A percentile compares a stretch with the other conserved stretches of the same genome.
Conservation (phyloP, 2,888 invertebrate genomes). For the Dione vanillae region DNA sequence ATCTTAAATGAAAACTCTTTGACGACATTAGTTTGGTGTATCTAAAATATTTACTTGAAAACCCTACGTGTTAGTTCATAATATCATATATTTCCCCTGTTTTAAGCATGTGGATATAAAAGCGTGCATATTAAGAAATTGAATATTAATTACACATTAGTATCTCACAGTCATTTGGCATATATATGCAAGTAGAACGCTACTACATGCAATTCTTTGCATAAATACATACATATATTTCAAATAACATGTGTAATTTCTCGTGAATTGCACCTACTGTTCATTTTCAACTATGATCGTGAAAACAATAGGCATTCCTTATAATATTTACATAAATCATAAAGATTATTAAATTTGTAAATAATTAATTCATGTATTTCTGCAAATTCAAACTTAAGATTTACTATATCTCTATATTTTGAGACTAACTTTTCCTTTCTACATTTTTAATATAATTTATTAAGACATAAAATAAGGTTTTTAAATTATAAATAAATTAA, state of each 20-base stretch:
- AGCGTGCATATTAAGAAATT: slow-evolving; percentile 5
- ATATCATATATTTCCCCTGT: background rate
- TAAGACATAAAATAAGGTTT: too few relatives aligned
- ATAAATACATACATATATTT: slow-evolving; percentile 46
- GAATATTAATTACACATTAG: slow-evolving; percentile 35
- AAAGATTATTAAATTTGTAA: too few relatives aligned
- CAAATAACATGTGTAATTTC: slow-evolving; percentile 34
- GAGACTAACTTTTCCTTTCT: too few relatives aligned
- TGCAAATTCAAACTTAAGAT: too few relatives aligned
- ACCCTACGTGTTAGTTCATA: background rate
- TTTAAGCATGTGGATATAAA: background rate
- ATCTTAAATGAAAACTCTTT: too few relatives aligned
- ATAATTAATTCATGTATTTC: too few relatives aligned
- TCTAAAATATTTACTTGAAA: too few relatives aligned
- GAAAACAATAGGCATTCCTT: background rate
- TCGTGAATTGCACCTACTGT: slow-evolving; percentile 11
- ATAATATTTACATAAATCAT: too few relatives aligned
- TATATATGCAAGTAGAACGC: slow-evolving; percentile 34
- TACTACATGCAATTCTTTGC: slow-evolving; percentile 44
- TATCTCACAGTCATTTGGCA: slow-evolving; percentile 38
- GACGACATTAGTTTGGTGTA: too few relatives aligned
- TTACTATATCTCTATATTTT: too few relatives aligned
- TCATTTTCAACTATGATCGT: background rate
- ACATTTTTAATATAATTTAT: too few relatives aligned
- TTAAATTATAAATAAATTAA: too few relatives aligned